Percentiles rank a stretch among this genome's conserved stretches.
phyloP scores from a whole-genome alignment of 2,888 invertebrate genomes.

The Acanthosoma haemorrhoidale region DNA sequence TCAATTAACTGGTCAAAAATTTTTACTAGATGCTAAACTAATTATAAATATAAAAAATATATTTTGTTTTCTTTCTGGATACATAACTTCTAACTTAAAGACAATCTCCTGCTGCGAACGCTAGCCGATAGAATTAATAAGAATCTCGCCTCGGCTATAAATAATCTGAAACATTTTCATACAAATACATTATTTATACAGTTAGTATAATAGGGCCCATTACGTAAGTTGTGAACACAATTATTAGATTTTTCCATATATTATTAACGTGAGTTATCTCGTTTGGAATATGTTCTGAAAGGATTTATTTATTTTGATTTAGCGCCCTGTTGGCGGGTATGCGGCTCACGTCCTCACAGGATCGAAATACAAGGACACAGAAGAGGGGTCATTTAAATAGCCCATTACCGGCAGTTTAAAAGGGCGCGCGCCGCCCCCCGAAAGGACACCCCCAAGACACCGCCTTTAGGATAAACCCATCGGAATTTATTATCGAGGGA shows the following conservation, averaged over 20 bases:
- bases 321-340: background rate
- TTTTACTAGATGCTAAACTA: no score
- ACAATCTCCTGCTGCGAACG: no score
- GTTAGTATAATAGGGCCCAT: no score
- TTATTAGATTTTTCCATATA: conserved; percentile 11
- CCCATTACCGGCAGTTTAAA: background rate
- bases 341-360: background rate
- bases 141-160: no score
- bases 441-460: background rate
- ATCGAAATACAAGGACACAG: background rate
- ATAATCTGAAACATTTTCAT: no score
- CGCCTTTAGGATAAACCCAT: background rate
- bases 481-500: background rate
- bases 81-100: no score
- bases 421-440: background rate
- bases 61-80: no score
- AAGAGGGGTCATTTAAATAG: background rate
- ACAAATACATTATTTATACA: background rate
- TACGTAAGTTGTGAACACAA: background rate
- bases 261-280: background rate
- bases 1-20: no score
- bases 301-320: background rate
- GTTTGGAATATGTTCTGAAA: background rate
- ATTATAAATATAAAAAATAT: no score
- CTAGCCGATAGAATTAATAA: no score